Conservation (phyloP, 2,888 invertebrate species). For the Volucella zonaria region DNA sequence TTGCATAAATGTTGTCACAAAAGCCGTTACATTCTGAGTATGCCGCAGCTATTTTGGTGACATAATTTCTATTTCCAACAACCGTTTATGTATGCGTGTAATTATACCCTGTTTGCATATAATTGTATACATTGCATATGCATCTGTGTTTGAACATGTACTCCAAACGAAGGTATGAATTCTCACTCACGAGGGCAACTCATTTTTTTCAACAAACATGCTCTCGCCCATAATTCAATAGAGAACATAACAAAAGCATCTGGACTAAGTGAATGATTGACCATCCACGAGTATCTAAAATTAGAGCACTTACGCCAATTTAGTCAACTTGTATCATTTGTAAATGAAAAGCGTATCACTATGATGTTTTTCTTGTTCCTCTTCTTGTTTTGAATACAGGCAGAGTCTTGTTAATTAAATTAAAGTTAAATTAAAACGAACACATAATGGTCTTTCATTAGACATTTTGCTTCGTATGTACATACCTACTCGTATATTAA, state of each 20-base stretch:
- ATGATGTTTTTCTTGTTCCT: not conserved
- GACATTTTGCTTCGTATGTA: too few relatives aligned
- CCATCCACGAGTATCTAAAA: slow-evolving; percentile 33
- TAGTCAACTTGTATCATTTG: slow-evolving; percentile 22
- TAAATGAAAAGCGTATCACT: slow-evolving; percentile 44
- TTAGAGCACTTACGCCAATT: slow-evolving; percentile 52
- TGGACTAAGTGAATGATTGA: slow-evolving; percentile 60
- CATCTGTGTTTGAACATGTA: too few relatives aligned
- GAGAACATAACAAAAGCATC: slow-evolving; percentile 44
- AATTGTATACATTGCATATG: too few relatives aligned
- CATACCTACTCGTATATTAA: too few relatives aligned
- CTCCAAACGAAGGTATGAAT: not conserved
- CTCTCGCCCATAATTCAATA: slow-evolving; percentile 48
- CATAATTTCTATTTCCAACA: not conserved
- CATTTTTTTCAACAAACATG: not conserved
- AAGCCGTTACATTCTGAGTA: too few relatives aligned
- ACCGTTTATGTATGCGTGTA: not conserved
- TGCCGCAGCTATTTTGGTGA: not conserved
- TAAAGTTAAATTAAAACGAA: too few relatives aligned
- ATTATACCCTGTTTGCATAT: not conserved
- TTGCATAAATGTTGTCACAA: too few relatives aligned
- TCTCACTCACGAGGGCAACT: not conserved
- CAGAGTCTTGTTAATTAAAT: too few relatives aligned
- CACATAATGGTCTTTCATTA: too few relatives aligned
- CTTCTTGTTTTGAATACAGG: too few relatives aligned